Conservation (phyloP, 2,888 invertebrate species). For the Cabera pusaria region DNA sequence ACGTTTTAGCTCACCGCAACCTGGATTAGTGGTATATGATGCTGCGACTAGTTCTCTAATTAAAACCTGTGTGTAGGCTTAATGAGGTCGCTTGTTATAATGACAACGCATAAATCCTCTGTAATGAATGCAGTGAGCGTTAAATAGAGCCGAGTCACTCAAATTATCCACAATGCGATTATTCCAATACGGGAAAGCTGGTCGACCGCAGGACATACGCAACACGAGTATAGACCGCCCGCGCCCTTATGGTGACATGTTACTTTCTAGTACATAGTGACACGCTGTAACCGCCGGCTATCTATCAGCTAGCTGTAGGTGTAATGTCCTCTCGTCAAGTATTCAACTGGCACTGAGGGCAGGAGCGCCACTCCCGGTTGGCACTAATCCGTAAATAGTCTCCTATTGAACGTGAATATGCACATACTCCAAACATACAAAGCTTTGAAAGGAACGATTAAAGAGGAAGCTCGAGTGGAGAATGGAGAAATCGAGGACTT, state of each 20-base stretch:
- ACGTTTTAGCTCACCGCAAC: constrained; percentile 26
- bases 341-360: constrained; percentile 36
- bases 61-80: constrained; percentile 67
- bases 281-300: constrained; percentile 7
- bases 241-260: constrained; percentile 11
- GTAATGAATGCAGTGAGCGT: constrained; percentile 74
- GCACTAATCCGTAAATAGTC: constrained; percentile 29
- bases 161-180: constrained; percentile 78
- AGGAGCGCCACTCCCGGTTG: constrained; percentile 22
- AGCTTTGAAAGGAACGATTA: constrained; percentile 31
- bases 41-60: constrained; percentile 60
- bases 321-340: constrained; percentile 36
- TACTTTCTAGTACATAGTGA: constrained; percentile 4
- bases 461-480: constrained; percentile 23
- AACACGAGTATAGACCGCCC: constrained; percentile 40
- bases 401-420: constrained; percentile 31
- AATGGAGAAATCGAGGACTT: constrained; percentile 19
- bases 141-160: constrained; percentile 74
- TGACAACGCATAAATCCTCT: constrained; percentile 76
- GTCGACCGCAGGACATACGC: constrained; percentile 41
- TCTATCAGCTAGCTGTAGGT: constrained; percentile 20
- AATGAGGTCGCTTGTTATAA: constrained; percentile 68
- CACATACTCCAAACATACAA: constrained; percentile 30
- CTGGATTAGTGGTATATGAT: constrained; percentile 43
- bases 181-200: constrained; percentile 68